A percentile compares a stretch with the other conserved stretches of the same genome.
These are phyloP conservation scores for Pemphredon lugubris DNA, from an alignment of 2,888 invertebrate species.

Conservation along the genomic window DNA sequence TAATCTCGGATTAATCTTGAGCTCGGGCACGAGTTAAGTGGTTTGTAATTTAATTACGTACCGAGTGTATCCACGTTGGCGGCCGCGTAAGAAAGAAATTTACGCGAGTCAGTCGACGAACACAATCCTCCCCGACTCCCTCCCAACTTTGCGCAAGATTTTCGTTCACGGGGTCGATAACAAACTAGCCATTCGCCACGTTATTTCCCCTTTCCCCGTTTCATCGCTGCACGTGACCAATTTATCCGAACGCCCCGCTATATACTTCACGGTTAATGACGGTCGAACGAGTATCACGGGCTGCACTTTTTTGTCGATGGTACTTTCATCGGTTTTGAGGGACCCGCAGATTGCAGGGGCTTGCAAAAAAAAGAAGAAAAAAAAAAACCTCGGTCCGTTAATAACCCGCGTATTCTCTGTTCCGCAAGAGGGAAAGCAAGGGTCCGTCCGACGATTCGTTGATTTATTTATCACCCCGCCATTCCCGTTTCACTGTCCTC, in stretches of 20 bases:
- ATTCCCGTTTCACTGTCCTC: constrained; percentile 20
- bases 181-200: background rate
- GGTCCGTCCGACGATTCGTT: constrained; percentile 33
- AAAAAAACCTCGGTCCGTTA: constrained; percentile 24
- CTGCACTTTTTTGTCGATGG: constrained; percentile 4
- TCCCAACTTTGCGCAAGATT: too few species aligned
- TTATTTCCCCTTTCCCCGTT: too few species aligned
- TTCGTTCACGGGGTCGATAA: background rate
- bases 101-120: background rate
- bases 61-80: constrained; percentile 25
- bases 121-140: background rate
- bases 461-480: constrained; percentile 51
- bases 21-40: constrained; percentile 48
- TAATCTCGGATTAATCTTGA: constrained; percentile 54
- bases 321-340: constrained; percentile 15
- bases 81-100: background rate
- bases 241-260: background rate
- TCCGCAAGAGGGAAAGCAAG: constrained; percentile 23
- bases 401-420: constrained; percentile 25
- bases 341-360: constrained; percentile 17
- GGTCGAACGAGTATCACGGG: background rate
- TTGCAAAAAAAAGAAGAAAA: background rate
- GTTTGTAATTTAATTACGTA: constrained; percentile 51
- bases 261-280: background rate
- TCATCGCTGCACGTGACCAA: background rate